Base-by-base conservation (phyloP, 2,113 vertebrate species). In the Micromys minutus region DNA sequence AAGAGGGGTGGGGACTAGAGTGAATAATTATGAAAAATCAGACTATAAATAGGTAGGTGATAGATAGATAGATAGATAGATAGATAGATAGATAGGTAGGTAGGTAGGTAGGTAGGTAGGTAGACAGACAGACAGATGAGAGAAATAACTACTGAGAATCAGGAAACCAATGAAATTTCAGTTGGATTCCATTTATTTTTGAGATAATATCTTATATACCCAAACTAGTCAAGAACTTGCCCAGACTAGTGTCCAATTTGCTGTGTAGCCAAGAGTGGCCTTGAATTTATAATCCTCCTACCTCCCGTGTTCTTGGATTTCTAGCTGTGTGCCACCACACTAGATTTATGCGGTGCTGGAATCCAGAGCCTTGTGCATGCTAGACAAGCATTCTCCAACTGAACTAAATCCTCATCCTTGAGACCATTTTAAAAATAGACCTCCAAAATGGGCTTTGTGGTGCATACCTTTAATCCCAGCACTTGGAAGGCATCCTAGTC, bases 1-100 rank as follows among this genome's bases (percentile, higher is more conserved):
- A 90, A 86, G 29, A n/a, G 29, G 63, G 72, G 52, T 45, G 12
- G 50, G 26, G 36, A 19, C 39, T 69, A 74, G 34, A 72, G 42
- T 87, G 29, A 80, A 50, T 69, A 45, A 89, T 94, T 55, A 79
- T 92, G 61, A 94, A 90, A 72, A 77, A 89, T 52, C 67, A 83
- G 42, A 86, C 45, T 84, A 65, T 89, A 36, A 42, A 77, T 72
- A 72, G 12, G 4, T 67, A 34, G 8, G 7, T 9, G 50, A 52
- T 52, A 52, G 50, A 52, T 26, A 61, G 22, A 63, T 63, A 63
- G 21, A 63, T 63, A 63, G 21, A 24, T 24, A 63, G 50, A 52
- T 52, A 52, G 50, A 50, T 50, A 50, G 50, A 50, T 50, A 50
- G 50, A 50, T 50, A 50, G 50, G 57, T 90, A 31, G 52, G 80